phyloP scores from a whole-genome alignment of 2,888 invertebrate genomes.

The Antitype chi region DNA sequence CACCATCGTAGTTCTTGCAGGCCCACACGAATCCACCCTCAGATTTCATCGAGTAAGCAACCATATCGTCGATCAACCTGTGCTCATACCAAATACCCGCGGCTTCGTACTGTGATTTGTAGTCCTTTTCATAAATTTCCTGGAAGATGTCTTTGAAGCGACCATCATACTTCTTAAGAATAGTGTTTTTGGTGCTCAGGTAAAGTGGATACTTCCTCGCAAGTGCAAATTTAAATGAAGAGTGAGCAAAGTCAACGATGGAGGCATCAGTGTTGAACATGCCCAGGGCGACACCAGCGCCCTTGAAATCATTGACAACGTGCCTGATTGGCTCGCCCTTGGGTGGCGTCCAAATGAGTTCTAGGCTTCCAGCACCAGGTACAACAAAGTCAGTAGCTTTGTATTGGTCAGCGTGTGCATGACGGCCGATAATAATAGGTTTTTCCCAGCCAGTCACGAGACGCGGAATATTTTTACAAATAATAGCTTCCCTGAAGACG shows the following conservation, averaged over 20 bases:
- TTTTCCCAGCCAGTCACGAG: slow-evolving; percentile 98
- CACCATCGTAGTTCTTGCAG: slow-evolving; percentile 99
- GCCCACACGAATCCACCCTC: slow-evolving; percentile 99
- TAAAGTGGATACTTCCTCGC: slow-evolving; percentile 96
- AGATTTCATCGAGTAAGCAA: slow-evolving; percentile 99
- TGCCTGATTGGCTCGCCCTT: slow-evolving; percentile 92
- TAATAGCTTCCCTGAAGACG: slow-evolving; percentile 96
- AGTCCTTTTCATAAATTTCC: slow-evolving; percentile 97
- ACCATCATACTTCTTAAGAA: slow-evolving; percentile 98
- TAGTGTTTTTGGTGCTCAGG: slow-evolving; percentile 99
- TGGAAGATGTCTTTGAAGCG: slow-evolving; percentile 99
- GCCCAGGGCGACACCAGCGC: slow-evolving; percentile 97
- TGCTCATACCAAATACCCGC: slow-evolving; percentile 99
- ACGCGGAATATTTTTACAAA: slow-evolving; percentile 98
- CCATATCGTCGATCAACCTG: slow-evolving; percentile 99
- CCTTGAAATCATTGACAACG: slow-evolving; percentile 96
- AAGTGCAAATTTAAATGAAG: slow-evolving; percentile 97
- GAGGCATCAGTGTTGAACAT: slow-evolving; percentile 99
- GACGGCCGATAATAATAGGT: slow-evolving; percentile 99
- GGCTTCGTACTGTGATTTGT: slow-evolving; percentile 95
- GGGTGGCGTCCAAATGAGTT: slow-evolving; percentile 94
- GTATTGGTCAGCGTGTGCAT: slow-evolving; percentile 99
- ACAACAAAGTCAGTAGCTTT: slow-evolving; percentile 99
- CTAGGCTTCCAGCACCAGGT: slow-evolving; percentile 96
- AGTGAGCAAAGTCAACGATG: slow-evolving; percentile 98